These are phyloP conservation scores for Bradypus variegatus DNA, from an alignment of 2,797 vertebrate genomes.

Conservation along the genomic window DNA sequence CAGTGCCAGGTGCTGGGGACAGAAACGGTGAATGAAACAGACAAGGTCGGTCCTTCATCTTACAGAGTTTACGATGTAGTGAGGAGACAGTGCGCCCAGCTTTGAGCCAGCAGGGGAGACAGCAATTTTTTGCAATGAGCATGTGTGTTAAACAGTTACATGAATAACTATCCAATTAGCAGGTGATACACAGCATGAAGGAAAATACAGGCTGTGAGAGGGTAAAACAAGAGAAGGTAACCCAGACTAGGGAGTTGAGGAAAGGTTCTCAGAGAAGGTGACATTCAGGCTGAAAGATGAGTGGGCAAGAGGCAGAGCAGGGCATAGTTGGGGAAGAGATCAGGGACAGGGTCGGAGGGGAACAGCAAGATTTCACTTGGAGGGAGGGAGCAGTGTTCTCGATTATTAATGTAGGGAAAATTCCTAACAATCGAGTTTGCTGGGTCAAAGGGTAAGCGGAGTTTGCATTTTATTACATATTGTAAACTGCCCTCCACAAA, in stretches of 20 bases:
- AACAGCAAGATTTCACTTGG: background rate
- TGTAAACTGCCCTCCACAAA: background rate
- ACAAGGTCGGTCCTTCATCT: background rate
- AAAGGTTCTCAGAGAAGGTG: slow-evolving; percentile 4
- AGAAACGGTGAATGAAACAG: background rate
- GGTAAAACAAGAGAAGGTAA: background rate
- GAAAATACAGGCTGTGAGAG: background rate
- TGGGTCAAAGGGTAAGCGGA: slow-evolving; percentile 22
- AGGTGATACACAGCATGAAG: background rate
- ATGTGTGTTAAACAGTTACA: slow-evolving; percentile 3
- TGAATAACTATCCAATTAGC: slow-evolving; percentile 1
- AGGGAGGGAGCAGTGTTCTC: background rate
- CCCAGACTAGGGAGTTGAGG: background rate
- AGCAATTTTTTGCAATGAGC: background rate
- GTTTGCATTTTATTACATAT: background rate
- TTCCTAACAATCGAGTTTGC: background rate
- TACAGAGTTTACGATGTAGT: background rate
- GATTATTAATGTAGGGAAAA: background rate
- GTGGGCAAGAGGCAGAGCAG: background rate
- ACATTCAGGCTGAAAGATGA: background rate
- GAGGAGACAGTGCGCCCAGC: background rate
- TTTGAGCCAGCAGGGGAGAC: background rate
- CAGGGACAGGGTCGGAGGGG: background rate
- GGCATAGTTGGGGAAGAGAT: background rate
- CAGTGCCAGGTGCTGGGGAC: background rate